Base-by-base conservation (phyloP, 2,888 invertebrate genomes). In the Hydriomena furcata region DNA sequence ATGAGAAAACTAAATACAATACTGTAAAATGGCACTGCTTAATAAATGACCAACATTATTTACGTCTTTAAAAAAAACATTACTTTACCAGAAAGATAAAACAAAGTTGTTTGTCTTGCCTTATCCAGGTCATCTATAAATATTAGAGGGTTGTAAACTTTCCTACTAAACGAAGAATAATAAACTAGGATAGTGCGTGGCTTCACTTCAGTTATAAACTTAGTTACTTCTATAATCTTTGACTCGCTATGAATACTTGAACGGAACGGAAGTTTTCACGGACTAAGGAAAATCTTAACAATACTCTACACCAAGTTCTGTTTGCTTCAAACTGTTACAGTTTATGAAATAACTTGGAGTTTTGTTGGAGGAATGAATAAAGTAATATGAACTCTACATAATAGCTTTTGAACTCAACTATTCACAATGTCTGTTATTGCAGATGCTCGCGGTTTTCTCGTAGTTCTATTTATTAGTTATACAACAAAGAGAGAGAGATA, bases 171-270 rank as follows among this genome's bases (percentile, higher is more conserved):
- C 20, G 38, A 35, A 47, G 46, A 53, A 53, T 53, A 59, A 52
- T 43, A 55, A 60, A 60, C 50, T 32, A 50, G 41, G 17, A 36
- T 50, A 52, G 54, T 58, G 55, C 58, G 43, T 56, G 55, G 55
- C 40, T 52, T 43, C 24, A 43, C 42, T 47, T 11, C 38, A 59
- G 50, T 56, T 52, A 42, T 31, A 25, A 52, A 57, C 45, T 55
- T 43, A 49, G 25, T 20, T 52, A 51, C 59, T 63, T 55, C 50
- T 42, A 41, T 43, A 52, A 47, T 52, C 50, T 58, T 55, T 52
- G 50, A 55, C 57, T 48, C 28, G 40, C 52, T 56, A 54, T 64
- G 61, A 61, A 64, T 61, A 64, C 57, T 64, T 64, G 40, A 59
- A 49, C 45, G 25, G 37, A 25, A 10, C 10, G 46, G 37, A 55